Evolutionary conservation across 2,113 vertebrate species (phyloP).

Genomic region (Macrotis lagotis): DNA sequence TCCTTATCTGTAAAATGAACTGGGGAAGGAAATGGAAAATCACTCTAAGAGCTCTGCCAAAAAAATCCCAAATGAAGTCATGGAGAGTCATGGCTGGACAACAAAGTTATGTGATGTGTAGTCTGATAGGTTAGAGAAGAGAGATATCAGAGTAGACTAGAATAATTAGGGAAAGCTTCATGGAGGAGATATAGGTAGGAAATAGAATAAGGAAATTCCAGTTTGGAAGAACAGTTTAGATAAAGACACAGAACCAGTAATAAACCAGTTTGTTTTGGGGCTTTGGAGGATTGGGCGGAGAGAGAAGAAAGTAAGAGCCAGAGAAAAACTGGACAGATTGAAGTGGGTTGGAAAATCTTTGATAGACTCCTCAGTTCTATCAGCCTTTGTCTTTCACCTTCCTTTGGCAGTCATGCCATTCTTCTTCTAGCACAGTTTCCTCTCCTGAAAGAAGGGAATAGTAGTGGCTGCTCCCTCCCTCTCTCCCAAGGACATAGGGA

Average conservation of each 20-base stretch:
- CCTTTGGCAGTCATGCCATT: neutral
- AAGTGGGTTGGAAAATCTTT: neutral
- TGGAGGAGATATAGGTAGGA: neutral
- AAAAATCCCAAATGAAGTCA: neutral
- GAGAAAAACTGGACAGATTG: neutral
- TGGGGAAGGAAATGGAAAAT: neutral
- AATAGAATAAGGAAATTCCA: neutral
- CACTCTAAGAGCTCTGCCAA: neutral
- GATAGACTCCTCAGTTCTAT: neutral
- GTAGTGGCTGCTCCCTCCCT: neutral
- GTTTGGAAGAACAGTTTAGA: neutral
- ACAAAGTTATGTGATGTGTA: neutral
- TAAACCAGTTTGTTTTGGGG: neutral
- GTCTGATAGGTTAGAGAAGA: neutral
- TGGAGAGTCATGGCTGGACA: neutral
- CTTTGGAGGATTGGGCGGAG: neutral
- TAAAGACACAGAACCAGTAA: neutral
- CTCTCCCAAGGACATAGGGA: neutral
- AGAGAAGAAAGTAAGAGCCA: neutral
- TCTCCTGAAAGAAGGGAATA: neutral
- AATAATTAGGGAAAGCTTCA: neutral
- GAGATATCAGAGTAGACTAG: neutral
- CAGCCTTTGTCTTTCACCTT: neutral
- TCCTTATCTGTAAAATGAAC: neutral
- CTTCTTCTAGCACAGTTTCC: neutral